Evolutionary conservation across 2,113 vertebrate genomes (phyloP).

Genomic region (Microcebus ravelobensis): DNA sequence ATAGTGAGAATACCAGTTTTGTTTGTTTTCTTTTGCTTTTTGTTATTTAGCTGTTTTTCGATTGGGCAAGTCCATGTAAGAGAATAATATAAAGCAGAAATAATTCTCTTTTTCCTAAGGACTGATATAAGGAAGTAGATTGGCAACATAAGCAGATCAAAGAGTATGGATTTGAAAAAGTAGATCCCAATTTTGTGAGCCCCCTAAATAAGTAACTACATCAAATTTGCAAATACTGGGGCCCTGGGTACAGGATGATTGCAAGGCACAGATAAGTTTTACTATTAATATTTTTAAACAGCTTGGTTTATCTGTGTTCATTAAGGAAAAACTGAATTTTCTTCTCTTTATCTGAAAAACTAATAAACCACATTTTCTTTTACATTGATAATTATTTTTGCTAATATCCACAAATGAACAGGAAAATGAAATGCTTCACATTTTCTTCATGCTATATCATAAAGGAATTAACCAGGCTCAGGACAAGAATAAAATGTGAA

Average conservation of each 20-base stretch:
- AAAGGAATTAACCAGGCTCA: neutral
- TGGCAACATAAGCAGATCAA: neutral
- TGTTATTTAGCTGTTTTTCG: neutral
- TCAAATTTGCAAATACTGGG: slow-evolving; percentile 19
- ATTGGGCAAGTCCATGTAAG: neutral
- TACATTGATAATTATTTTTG: neutral
- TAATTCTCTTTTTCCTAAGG: neutral
- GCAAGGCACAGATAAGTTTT: neutral
- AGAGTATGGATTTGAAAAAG: neutral
- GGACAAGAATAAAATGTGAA: slow-evolving; percentile 5
- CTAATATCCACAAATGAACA: neutral
- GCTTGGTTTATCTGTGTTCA: neutral
- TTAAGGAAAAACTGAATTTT: neutral
- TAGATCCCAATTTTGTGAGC: neutral
- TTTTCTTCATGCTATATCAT: slow-evolving; percentile 17
- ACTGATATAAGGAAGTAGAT: neutral
- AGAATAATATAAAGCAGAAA: neutral
- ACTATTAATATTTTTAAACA: neutral
- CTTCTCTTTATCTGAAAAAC: neutral
- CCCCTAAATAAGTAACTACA: neutral
- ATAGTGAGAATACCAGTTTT: neutral
- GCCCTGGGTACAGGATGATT: neutral
- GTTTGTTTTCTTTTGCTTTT: neutral
- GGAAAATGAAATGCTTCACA: neutral
- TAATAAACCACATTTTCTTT: neutral